Evolutionary conservation across 1,140 invertebrate species (phyloP), one percentile per base, ranked within the genome.

Genomic region (Eulimnadia texana): DNA sequence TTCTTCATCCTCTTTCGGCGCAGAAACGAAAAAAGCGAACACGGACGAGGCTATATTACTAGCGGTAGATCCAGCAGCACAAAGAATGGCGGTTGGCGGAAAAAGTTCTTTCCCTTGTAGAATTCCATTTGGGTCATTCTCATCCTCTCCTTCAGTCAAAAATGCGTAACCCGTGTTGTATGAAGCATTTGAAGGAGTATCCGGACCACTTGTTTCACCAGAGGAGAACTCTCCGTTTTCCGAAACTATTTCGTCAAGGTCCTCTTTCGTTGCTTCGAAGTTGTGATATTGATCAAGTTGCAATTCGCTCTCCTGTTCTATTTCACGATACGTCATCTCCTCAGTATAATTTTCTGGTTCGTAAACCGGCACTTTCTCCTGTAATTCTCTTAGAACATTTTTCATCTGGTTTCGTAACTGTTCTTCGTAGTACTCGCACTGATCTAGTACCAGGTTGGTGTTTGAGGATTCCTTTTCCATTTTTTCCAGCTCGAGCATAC

Each of bases 161-260:
- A 72, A 77, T 63, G 84, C 81, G 57, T 85, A 83, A 57, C 80
- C 75, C 66, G 86, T 84, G 64, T 87, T 64, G 3, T 67, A 84
- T 63, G 79, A 79, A 66, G 84, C 85, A 52, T 82, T 78, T 23
- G 80, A 78, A 1, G 88, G 86, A 71, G 84, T 88, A 67, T 92
- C 89, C 0, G 88, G 88, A 1, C 88, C 88, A 10, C 87, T 89
- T 9, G 89, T 92, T 67, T 85, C 86, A 24, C 88, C 87, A 0
- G 88, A 90, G 16, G 85, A 86, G 19, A 64, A 62, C 6, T 63
- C 60, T 42, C 62, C 67, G 50, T 64, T 59, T 11, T 42, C 51
- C 57, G 65, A 63, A 24, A 25, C 73, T 70, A 63, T 71, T 11
- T 60, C 58, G 3, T 60, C 58, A n/a, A 23, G 47, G 11, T 33